Percentiles rank a stretch among this genome's conserved stretches.
Conservation (phyloP, 2,113 vertebrate species). For the Romanogobio albipinnatus region DNA sequence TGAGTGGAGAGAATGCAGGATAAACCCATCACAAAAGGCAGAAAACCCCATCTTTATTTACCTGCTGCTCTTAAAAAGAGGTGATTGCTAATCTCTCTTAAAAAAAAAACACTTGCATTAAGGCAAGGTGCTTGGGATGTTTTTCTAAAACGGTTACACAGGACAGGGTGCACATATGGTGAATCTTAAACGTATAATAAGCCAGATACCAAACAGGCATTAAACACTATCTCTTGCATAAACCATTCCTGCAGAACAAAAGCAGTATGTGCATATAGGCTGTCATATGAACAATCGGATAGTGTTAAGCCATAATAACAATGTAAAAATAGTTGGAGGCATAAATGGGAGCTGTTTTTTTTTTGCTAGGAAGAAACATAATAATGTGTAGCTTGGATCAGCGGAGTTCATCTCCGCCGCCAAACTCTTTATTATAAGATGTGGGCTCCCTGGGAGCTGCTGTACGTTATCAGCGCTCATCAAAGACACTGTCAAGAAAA, state of each 20-base stretch:
- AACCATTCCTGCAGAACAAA: constrained; percentile 3
- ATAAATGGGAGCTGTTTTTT: constrained; percentile 44
- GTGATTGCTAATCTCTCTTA: neutral
- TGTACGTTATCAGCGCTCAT: constrained; percentile 75
- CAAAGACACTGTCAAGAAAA: constrained; percentile 80
- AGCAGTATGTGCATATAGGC: neutral
- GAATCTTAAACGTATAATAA: constrained; percentile 34
- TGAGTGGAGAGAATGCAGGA: neutral
- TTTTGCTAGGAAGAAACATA: constrained; percentile 58
- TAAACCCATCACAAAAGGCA: neutral
- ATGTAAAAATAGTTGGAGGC: constrained; percentile 45
- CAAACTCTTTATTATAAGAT: constrained; percentile 68
- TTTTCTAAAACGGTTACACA: neutral
- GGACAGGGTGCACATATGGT: constrained; percentile 6
- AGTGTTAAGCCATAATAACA: constrained; percentile 31
- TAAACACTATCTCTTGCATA: constrained; percentile 22
- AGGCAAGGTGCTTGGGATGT: neutral
- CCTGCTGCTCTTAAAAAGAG: neutral
- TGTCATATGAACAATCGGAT: constrained; percentile 10
- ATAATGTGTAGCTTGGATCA: constrained; percentile 75
- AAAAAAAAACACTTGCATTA: neutral
- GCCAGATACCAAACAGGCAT: constrained; percentile 13
- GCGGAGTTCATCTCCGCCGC: constrained; percentile 69
- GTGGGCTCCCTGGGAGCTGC: constrained; percentile 67
- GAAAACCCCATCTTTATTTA: neutral